Base-by-base conservation (phyloP, 1,140 invertebrate genomes). In the Drosophila kikkawai region DNA sequence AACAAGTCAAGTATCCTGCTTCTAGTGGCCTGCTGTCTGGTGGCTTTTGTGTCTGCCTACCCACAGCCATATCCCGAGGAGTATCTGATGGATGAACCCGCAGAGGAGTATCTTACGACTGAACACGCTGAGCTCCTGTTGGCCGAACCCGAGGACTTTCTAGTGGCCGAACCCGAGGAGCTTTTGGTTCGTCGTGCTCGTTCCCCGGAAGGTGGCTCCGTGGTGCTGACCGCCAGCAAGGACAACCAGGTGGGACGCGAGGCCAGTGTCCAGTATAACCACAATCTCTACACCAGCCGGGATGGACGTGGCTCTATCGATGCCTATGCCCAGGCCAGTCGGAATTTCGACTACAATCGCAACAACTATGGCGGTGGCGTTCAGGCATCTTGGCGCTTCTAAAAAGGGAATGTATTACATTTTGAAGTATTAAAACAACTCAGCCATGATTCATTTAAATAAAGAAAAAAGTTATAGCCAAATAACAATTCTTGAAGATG, bases 301-400 rank as follows among this genome's bases (percentile, higher is more conserved):
- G 83, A 91, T 82, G 88, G 88, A 36, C 88, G 81, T 78, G 82
- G 80, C 66, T 71, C 19, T 34, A 67, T 91, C 11, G 87, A 91
- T 76, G 88, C 88, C 65, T 91, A 91, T 48, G 88, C 87, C n/a
- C 90, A 91, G 65, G 88, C 78, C 32, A 75, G 60, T 22, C 51
- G 83, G 1, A 88, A 91, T 29, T 80, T 91, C 11, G 83, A 91
- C 48, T 15, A 48, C 6, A 91, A 91, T 53, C 87, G 79, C 19
- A 91, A 91, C 42, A 19, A 82, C 66, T 80, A 63, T 29, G 75
- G 70, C n/a, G 79, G 71, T 2, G 87, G 87, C 11, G 15, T 83
- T 3, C 78, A 71, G 41, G 87, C 68, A 26, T 34, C n/a, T 7
- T 87, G 78, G 67, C 55, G 53, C 15, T 91, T 91, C 53, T 91